Evolutionary conservation across 2,797 vertebrate species (phyloP).

Genomic region (Rhabdophis nuchalis): DNA sequence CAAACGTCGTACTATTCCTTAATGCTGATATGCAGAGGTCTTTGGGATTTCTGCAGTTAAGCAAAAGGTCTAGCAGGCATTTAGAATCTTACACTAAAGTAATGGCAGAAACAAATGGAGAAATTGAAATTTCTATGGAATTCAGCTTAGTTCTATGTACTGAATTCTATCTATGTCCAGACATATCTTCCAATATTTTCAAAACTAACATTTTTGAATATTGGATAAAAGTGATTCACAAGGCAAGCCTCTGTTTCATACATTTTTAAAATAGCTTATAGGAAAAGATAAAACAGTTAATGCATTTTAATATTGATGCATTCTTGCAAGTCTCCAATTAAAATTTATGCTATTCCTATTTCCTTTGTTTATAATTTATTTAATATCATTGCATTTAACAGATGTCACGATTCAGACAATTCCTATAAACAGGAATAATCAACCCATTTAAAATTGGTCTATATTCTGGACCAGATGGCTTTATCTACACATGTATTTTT

Average conservation of each 20-base stretch:
- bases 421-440: conserved; percentile 56
- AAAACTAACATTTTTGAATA: neutral
- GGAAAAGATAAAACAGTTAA: neutral
- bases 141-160: neutral
- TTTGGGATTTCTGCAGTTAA: neutral
- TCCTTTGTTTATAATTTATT: conserved; percentile 58
- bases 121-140: neutral
- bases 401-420: conserved; percentile 50
- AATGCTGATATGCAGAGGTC: neutral
- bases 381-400: conserved; percentile 59
- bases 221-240: conserved; percentile 10
- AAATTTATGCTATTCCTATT: conserved; percentile 33
- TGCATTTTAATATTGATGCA: conserved; percentile 21
- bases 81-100: neutral
- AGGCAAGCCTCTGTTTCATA: neutral
- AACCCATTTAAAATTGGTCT: conserved; percentile 47
- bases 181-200: conserved; percentile 13
- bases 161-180: neutral
- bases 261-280: conserved; percentile 8
- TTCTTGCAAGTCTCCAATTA: conserved; percentile 23
- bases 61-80: neutral
- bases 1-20: neutral
- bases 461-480: conserved; percentile 52
- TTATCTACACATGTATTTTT: conserved; percentile 45
- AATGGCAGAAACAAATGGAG: neutral